Evolutionary conservation across 1,140 invertebrate genomes (phyloP), one percentile per base, ranked within the genome.

Genomic region (Calephelis nemesis): DNA sequence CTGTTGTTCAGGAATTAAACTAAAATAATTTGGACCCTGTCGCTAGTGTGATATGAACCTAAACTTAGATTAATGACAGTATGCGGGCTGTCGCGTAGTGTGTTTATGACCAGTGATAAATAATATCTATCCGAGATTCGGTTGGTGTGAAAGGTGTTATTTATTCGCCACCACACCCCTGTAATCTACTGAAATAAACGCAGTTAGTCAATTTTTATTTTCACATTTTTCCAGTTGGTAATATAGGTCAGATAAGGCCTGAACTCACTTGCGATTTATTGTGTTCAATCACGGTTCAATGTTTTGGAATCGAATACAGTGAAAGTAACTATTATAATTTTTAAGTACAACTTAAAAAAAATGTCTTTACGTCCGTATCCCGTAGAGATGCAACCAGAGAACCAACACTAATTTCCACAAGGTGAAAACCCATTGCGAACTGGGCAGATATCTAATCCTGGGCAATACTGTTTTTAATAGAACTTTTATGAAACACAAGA

Each of bases 21-120:
- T 48, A 63, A 45, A 63, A 19, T 19, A 47, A 45, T 47, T 63
- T 48, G 10, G 13, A 48, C 12, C 11, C 47, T 19, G 45, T 63
- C 47, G 45, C 62, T 48, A 63, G 47, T 63, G 15, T 48, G 45
- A 63, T 15, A 9, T 45, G 9, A 11, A 13, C 62, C 62, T 70
- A 63, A 63, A 63, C 13, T 45, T 63, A 63, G 40, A 63, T 47
- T 63, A 73, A 71, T 69, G 63, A 65, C 70, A 72, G 71, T 67
- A 69, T 65, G 73, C 70, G 69, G 67, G 49, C 70, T 69, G 70
- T 69, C 70, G 74, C 67, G 67, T 45, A 39, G 72, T 74, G 69
- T 66, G 73, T 74, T 74, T 73, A 76, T 76, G 68, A 69, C 71
- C 45, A 47, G 58, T 68, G 66, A 70, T 73, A 75, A 75, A 75